Evolutionary conservation across 2,113 vertebrate genomes (phyloP), one percentile per base, ranked within the genome.

Genomic region (Oryzias curvinotus): DNA sequence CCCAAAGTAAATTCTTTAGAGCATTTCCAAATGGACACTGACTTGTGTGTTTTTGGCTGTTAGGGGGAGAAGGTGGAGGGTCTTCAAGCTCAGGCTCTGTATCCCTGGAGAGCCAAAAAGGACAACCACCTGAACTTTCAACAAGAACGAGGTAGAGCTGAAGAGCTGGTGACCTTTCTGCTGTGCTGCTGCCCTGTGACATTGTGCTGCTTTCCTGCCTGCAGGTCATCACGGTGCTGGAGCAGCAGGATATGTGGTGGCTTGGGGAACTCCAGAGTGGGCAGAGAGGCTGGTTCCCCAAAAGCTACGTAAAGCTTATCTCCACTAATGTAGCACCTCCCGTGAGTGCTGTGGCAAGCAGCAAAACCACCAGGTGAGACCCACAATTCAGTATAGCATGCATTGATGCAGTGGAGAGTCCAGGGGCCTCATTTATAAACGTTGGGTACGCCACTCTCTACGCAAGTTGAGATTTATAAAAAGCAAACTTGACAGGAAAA

Each of bases 181-280:
- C 10, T 36, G 8, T 36, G 36, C 36, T 36, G 36, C 36, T 36
- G 36, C 36, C 8, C 6, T 36, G 36, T 36, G 36, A 36, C 36
- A 12, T 3, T 36, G 36, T 12, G 8, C 10, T 36, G 36, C 36
- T 36, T 1, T 36, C 36, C 36, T 36, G 36, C 28, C 6, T 73
- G 0, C 61, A 90, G 88, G 88, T 97, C 45, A 98, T 99, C 79
- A 97, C 96, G 0, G 97, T 99, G 63, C 85, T 99, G 86, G 97
- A 99, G 78, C 97, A 99, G 88, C 97, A 99, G 88, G 97, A 99
- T 82, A 99, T 99, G 97, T 99, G 97, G 97, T 99, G 97, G 97
- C 94, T 99, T 71, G 97, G 97, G 54, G 97, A 99, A 87, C 95
- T 98, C 53, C 96, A 97, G 90, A 82, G 76, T 0, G 96, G 96